Percentiles rank a stretch among this genome's conserved stretches.
Conservation (phyloP, 2,888 invertebrate species). For the Eupithecia abbreviata region DNA sequence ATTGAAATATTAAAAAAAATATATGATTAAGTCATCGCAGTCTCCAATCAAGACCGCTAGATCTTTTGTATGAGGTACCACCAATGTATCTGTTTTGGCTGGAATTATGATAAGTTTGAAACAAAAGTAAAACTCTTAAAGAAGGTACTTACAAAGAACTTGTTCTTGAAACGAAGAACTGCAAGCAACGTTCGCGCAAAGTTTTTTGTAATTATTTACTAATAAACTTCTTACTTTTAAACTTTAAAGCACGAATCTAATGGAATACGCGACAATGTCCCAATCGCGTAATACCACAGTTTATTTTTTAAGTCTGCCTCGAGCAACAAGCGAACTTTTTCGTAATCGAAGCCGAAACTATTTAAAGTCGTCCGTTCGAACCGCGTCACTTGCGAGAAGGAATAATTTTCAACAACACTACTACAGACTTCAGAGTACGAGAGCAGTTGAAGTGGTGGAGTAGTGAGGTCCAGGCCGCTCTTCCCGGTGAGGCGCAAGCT, state of each 20-base stretch:
- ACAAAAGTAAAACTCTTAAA: neutral
- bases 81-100: neutral
- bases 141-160: neutral
- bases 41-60: neutral
- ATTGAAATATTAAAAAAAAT: neutral
- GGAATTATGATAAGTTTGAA: neutral
- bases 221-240: neutral
- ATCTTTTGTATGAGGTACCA: neutral
- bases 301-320: neutral
- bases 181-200: neutral
- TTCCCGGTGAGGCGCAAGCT: conserved; percentile 23
- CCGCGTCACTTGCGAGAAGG: neutral
- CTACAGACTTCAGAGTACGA: neutral
- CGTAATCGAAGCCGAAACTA: neutral
- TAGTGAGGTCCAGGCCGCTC: neutral
- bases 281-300: neutral
- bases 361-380: neutral
- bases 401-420: neutral
- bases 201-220: neutral
- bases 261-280: neutral
- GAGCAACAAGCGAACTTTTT: neutral
- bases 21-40: neutral
- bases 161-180: neutral
- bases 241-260: neutral
- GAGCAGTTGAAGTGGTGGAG: neutral